These are phyloP conservation scores for Holotrichia oblita DNA, from an alignment of 1,140 invertebrate genomes.

Conservation along the genomic window DNA sequence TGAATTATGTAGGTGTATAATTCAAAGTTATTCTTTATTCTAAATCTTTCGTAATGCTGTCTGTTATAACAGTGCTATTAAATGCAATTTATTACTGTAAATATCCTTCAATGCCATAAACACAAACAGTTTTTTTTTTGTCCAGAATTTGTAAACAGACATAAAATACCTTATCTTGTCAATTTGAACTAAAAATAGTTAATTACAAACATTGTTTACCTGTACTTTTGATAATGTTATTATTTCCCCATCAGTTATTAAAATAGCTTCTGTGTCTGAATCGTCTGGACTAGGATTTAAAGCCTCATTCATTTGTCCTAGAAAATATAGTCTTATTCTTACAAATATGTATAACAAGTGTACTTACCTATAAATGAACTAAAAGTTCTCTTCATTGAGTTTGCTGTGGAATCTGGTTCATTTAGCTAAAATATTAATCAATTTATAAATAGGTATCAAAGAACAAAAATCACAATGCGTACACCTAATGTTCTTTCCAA, in stretches of 20 bases:
- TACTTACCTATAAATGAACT: slow-evolving; percentile 73
- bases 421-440: slow-evolving; percentile 67
- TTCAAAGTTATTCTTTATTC: too few species aligned
- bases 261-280: slow-evolving; percentile 72
- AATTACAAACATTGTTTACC: slow-evolving; percentile 56
- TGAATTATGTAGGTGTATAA: too few species aligned
- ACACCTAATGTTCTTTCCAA: slow-evolving; percentile 77
- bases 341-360: background rate
- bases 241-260: slow-evolving; percentile 69
- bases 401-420: slow-evolving; percentile 72
- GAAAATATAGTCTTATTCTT: slow-evolving; percentile 40
- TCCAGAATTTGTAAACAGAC: too few species aligned
- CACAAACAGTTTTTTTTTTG: too few species aligned
- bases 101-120: too few species aligned
- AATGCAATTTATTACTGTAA: too few species aligned
- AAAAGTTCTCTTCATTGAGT: slow-evolving; percentile 75
- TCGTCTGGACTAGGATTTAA: slow-evolving; percentile 75
- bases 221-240: slow-evolving; percentile 69
- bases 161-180: too few species aligned
- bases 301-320: slow-evolving; percentile 71
- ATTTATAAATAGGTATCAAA: slow-evolving; percentile 35
- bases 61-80: too few species aligned
- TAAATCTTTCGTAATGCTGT: too few species aligned
- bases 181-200: background rate
- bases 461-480: slow-evolving; percentile 44